These are phyloP conservation scores for Diogma glabrata DNA, from an alignment of 2,888 invertebrate genomes.

Conservation along the genomic window DNA sequence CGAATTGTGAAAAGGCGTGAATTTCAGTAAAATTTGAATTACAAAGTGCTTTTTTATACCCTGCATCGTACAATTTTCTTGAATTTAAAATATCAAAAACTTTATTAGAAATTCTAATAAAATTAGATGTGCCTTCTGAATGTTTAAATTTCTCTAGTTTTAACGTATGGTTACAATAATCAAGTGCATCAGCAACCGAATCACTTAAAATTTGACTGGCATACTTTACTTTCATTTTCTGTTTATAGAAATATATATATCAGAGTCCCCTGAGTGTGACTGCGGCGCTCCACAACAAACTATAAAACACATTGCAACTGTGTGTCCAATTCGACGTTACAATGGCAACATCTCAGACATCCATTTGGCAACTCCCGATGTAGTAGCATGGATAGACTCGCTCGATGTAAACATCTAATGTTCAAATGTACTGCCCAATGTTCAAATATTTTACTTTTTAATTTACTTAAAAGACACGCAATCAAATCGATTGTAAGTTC, in stretches of 20 bases:
- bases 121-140: conserved; percentile 18
- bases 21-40: conserved; percentile 12
- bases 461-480: too few relatives aligned
- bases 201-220: conserved; percentile 19
- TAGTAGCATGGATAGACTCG: too few relatives aligned
- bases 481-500: too few relatives aligned
- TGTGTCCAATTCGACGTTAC: too few relatives aligned
- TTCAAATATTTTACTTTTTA: neutral
- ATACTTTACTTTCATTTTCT: neutral
- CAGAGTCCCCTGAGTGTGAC: too few relatives aligned
- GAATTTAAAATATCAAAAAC: conserved; percentile 22
- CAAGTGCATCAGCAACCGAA: conserved; percentile 22
- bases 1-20: conserved; percentile 14
- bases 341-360: too few relatives aligned
- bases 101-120: conserved; percentile 20
- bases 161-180: conserved; percentile 18
- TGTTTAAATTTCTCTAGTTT: conserved; percentile 19
- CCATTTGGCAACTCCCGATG: too few relatives aligned
- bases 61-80: conserved; percentile 13
- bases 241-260: neutral
- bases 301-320: too few relatives aligned
- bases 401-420: too few relatives aligned
- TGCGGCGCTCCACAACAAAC: too few relatives aligned
- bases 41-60: neutral
- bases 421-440: neutral